Conservation (phyloP, 2,888 invertebrate species). For the Subacronicta megacephala region DNA sequence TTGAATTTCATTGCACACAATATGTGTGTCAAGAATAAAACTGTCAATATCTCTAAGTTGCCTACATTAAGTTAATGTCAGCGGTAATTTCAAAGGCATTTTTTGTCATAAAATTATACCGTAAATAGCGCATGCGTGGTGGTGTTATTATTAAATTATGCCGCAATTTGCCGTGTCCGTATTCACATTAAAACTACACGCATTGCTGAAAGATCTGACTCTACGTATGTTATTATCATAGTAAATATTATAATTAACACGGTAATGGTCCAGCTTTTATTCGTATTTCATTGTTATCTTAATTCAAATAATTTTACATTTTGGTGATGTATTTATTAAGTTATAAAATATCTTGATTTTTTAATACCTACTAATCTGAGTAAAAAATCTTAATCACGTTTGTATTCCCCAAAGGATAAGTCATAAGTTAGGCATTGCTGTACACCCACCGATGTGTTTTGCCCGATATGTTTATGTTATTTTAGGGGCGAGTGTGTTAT, state of each 20-base stretch:
- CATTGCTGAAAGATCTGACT: slow-evolving; percentile 61
- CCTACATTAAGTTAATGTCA: slow-evolving; percentile 58
- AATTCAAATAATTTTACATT: background rate
- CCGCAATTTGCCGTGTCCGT: slow-evolving; percentile 60
- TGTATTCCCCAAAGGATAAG: too few relatives aligned
- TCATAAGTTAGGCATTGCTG: too few relatives aligned
- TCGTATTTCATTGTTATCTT: slow-evolving; percentile 20
- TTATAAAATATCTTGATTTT: background rate
- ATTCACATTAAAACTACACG: slow-evolving; percentile 53
- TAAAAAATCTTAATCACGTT: too few relatives aligned
- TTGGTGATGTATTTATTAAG: background rate
- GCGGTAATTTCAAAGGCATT: slow-evolving; percentile 55
- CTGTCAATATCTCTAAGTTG: slow-evolving; percentile 37
- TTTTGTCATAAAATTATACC: slow-evolving; percentile 52
- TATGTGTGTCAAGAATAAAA: slow-evolving; percentile 45
- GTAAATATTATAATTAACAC: slow-evolving; percentile 21
- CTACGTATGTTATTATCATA: slow-evolving; percentile 19
- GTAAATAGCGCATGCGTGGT: slow-evolving; percentile 50
- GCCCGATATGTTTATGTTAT: too few relatives aligned
- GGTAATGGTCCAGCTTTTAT: slow-evolving; percentile 7
- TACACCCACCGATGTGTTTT: too few relatives aligned
- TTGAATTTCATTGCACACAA: slow-evolving; percentile 12
- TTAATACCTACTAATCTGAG: too few relatives aligned
- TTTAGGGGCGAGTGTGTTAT: too few relatives aligned
- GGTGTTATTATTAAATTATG: slow-evolving; percentile 65